Evolutionary conservation across 2,113 vertebrate genomes (phyloP).

Genomic region (Syrrhaptes paradoxus): DNA sequence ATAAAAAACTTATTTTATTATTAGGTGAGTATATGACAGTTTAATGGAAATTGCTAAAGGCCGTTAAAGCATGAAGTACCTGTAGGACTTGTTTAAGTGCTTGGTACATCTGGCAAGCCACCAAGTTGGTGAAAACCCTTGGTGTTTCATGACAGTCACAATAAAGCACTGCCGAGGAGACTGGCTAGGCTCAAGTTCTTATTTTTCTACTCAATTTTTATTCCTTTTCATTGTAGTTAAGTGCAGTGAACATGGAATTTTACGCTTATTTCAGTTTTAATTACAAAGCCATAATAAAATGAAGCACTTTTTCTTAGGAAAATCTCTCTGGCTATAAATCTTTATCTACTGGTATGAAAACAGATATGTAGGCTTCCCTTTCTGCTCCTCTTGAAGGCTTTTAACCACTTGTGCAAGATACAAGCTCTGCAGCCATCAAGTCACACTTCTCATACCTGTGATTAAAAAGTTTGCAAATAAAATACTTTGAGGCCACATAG

Average conservation of each 20-base stretch:
- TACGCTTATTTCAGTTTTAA: constrained; percentile 30
- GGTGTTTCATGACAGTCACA: constrained; percentile 23
- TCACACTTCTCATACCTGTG: neutral
- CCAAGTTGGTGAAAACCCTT: constrained; percentile 34
- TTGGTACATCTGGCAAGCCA: constrained; percentile 10
- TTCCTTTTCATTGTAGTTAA: constrained; percentile 24
- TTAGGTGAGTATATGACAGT: neutral
- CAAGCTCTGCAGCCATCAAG: neutral
- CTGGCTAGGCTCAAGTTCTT: constrained; percentile 17
- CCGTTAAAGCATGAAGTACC: neutral
- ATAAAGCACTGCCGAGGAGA: neutral
- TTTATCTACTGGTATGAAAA: neutral
- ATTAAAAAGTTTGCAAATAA: neutral
- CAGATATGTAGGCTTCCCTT: neutral
- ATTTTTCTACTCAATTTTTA: constrained; percentile 34
- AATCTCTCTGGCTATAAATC: neutral
- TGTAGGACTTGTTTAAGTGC: constrained; percentile 15
- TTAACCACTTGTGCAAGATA: neutral
- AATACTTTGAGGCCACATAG: neutral
- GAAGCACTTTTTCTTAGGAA: neutral
- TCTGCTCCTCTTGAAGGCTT: neutral
- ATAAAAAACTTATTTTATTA: constrained; percentile 13
- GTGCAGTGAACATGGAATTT: neutral
- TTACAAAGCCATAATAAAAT: neutral
- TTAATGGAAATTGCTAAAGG: neutral